phyloP scores from a whole-genome alignment of 2,113 vertebrate genomes.

The Morone saxatilis region DNA sequence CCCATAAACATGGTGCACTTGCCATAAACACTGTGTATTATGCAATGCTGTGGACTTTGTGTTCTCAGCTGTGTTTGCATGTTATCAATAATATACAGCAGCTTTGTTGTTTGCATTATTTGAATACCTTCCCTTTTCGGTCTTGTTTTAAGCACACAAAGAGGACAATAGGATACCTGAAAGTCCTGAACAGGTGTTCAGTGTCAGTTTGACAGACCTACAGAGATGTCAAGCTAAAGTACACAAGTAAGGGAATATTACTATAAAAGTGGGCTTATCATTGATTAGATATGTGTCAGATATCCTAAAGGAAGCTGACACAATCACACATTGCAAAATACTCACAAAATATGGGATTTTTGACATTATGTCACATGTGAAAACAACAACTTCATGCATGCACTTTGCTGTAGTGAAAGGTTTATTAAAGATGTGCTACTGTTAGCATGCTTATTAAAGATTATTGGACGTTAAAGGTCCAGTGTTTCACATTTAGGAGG shows the following conservation, averaged over 20 bases:
- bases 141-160: background rate
- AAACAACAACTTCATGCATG: too few relatives aligned
- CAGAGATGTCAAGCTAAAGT: background rate
- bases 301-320: too few relatives aligned
- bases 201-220: background rate
- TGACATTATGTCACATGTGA: too few relatives aligned
- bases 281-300: background rate
- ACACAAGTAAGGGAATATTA: background rate
- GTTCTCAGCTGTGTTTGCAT: slow-evolving; percentile 62
- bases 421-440: too few relatives aligned
- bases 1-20: background rate
- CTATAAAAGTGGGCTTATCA: background rate
- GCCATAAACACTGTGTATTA: background rate
- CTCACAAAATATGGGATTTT: too few relatives aligned
- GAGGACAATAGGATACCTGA: background rate
- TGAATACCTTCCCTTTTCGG: slow-evolving; percentile 32
- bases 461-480: too few relatives aligned
- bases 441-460: too few relatives aligned
- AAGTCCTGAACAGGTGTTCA: slow-evolving; percentile 35
- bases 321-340: background rate
- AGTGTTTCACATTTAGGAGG: too few relatives aligned
- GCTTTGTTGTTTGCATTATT: slow-evolving; percentile 11
- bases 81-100: background rate
- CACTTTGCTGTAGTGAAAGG: too few relatives aligned
- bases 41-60: background rate